Percentiles rank a stretch among this genome's conserved stretches.
phyloP scores from a whole-genome alignment of 1,140 invertebrate species.

The Venturia canescens region DNA sequence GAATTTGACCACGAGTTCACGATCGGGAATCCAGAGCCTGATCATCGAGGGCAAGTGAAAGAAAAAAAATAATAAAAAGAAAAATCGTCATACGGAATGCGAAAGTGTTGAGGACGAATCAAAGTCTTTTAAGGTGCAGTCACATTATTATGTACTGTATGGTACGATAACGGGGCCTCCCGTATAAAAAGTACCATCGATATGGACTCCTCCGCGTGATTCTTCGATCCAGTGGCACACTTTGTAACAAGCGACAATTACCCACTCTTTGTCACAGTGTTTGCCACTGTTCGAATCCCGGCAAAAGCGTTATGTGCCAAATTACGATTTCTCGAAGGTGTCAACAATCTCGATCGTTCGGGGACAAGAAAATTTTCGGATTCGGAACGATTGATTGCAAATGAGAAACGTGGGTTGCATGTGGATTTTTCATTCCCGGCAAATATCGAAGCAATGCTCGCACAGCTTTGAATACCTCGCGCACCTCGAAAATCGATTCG shows the following conservation, averaged over 20 bases:
- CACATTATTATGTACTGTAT: constrained; percentile 56
- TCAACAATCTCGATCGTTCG: background rate
- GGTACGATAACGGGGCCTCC: constrained; percentile 53
- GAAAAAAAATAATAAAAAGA: background rate
- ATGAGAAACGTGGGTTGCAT: constrained; percentile 20
- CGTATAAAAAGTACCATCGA: constrained; percentile 30
- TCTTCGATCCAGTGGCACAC: constrained; percentile 59
- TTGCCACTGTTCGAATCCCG: constrained; percentile 15
- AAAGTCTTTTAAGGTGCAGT: constrained; percentile 52
- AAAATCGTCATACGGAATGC: constrained; percentile 42
- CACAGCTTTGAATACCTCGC: background rate
- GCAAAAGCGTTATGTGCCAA: constrained; percentile 1
- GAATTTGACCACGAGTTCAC: background rate
- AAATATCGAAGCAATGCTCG: constrained; percentile 8
- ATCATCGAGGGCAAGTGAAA: constrained; percentile 6
- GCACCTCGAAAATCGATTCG: constrained; percentile 21
- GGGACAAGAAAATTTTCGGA: constrained; percentile 8
- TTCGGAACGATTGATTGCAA: constrained; percentile 31
- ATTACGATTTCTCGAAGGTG: background rate
- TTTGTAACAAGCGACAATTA: constrained; percentile 47
- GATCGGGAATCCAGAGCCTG: no score
- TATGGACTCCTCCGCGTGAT: constrained; percentile 48
- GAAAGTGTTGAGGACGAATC: constrained; percentile 50
- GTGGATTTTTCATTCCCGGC: background rate
- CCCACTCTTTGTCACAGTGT: background rate